These are phyloP conservation scores for Tenualosa thibaudeaui DNA, from an alignment of 2,797 vertebrate genomes.

Conservation along the genomic window DNA sequence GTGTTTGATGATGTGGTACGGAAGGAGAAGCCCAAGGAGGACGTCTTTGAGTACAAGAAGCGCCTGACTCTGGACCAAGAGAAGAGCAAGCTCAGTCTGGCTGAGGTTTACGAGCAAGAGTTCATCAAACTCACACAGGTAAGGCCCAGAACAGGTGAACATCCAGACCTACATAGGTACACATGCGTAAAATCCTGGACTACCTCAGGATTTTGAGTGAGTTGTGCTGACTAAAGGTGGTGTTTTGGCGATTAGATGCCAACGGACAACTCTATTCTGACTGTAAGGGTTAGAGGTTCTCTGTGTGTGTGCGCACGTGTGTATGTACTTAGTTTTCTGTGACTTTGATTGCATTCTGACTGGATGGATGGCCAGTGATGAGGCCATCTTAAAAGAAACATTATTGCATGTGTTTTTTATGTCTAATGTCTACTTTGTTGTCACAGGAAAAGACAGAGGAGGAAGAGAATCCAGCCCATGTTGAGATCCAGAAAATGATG, in stretches of 20 bases:
- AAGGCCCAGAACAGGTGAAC: conserved; percentile 28
- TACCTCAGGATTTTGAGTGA: no score
- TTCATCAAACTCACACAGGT: conserved; percentile 92
- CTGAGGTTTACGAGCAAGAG: conserved; percentile 95
- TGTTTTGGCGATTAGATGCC: no score
- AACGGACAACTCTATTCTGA: no score
- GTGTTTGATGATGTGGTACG: conserved; percentile 94
- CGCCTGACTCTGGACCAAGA: conserved; percentile 91
- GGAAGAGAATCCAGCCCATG: conserved; percentile 88
- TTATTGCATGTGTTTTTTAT: neutral
- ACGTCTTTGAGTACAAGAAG: conserved; percentile 93
- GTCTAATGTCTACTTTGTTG: neutral
- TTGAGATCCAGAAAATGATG: conserved; percentile 93
- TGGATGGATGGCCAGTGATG: no score
- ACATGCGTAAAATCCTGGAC: neutral
- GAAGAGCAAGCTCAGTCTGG: conserved; percentile 95
- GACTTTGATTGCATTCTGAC: no score
- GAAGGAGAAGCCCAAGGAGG: conserved; percentile 94
- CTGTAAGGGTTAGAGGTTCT: no score
- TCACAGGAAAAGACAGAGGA: conserved; percentile 84
- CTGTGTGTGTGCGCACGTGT: no score
- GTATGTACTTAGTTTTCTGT: no score
- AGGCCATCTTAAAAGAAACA: no score
- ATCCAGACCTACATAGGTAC: neutral
- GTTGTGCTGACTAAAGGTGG: no score